phyloP scores from a whole-genome alignment of 1,140 invertebrate species.

The Pogonognathellus flavescens region DNA sequence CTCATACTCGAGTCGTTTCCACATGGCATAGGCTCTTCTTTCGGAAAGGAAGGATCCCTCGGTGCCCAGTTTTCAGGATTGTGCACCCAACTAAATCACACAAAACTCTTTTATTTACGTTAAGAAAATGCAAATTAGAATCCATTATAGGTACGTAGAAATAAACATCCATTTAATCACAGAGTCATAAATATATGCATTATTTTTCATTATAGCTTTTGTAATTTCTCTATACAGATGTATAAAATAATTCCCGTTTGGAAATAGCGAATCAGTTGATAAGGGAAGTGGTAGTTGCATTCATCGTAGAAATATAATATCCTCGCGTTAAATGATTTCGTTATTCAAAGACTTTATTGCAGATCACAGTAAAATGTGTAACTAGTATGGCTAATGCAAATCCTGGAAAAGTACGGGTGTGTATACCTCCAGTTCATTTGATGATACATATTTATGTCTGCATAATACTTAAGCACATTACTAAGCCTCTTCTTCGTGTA shows the following conservation, averaged over 20 bases:
- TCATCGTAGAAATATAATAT: too few species aligned
- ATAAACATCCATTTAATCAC: background rate
- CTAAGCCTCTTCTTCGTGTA: background rate
- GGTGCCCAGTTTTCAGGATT: conserved; percentile 63
- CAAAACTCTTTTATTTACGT: background rate
- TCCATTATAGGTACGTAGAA: background rate
- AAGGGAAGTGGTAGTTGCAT: background rate
- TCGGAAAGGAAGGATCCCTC: conserved; percentile 63
- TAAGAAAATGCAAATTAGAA: background rate
- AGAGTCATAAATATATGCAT: background rate
- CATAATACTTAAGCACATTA: background rate
- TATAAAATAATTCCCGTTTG: background rate
- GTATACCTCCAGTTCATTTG: background rate
- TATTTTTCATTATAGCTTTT: background rate
- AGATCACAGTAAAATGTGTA: background rate
- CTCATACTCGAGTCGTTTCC: conserved; percentile 62
- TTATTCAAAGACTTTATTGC: too few species aligned
- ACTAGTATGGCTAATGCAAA: background rate
- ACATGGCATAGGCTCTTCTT: conserved; percentile 65
- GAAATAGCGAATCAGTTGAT: background rate
- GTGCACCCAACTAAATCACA: conserved; percentile 65
- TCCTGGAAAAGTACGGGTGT: background rate
- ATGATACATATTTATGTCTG: background rate
- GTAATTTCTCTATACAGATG: background rate
- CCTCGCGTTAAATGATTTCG: too few species aligned